Evolutionary conservation across 2,888 invertebrate species (phyloP), one percentile per base, ranked within the genome.

Genomic region (Polymixis flavicincta): DNA sequence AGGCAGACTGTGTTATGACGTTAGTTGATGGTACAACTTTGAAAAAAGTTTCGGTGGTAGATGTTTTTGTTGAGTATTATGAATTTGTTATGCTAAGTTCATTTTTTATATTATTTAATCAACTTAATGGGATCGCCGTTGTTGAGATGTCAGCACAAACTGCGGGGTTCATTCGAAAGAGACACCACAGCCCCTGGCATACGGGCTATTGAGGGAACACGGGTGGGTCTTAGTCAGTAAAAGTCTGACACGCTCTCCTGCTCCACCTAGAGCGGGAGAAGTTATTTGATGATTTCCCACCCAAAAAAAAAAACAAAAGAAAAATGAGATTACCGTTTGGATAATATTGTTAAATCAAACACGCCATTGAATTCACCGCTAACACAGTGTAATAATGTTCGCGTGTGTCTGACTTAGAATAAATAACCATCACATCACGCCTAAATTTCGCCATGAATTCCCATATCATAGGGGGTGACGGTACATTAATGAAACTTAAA

Each of bases 1-100:
- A 76, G 55, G 45, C 54, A 73, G 50, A 71, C 37, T n/a, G 2
- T 57, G 50, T 77, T 77, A 45, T 67, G 64, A 70, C 32, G 55
- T 19, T 25, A 42, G 45, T 37, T 7, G 52, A 54, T 74, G 52
- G 48, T 57, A 48, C 32, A 63, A 63, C 28, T 17, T 11, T 19
- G 28, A 59, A 59, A 19, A 2, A 59, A 19, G 57, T 59, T 19
- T 59, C 5, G 19, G 11, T 28, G 11, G 59, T 28, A 25, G 19
- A 28, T 61, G 13, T 25, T 25, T 52, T 19, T 42, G 45, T 59
- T 59, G 6, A 28, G 13, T 57, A 57, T 17, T 57, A 14, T 3
- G 0, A 17, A 72, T 71, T 17, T 72, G 32, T 42, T 28, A 17
- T 8, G 25, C 25, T 6, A 9, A n/a, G 25, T 25, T 55, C 1